A percentile compares a stretch with the other conserved stretches of the same genome.
Evolutionary conservation across 2,113 vertebrate genomes (phyloP).

Genomic region (Struthidea cinerea): DNA sequence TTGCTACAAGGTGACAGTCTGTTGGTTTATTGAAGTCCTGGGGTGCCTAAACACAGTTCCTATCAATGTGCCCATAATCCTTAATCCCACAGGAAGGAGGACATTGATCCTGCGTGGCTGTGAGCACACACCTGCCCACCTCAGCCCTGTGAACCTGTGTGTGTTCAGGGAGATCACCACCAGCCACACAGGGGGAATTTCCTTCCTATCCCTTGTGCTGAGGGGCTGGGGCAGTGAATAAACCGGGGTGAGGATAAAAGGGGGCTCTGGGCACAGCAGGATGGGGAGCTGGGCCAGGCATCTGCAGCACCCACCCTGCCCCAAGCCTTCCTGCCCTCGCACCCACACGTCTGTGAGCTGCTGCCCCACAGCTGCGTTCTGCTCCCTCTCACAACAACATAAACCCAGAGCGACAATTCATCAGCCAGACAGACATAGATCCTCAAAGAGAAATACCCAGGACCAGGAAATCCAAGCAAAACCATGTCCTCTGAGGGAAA

Average conservation of each 20-base stretch:
- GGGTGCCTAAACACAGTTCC: neutral
- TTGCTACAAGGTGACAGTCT: neutral
- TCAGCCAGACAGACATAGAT: neutral
- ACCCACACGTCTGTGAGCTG: neutral
- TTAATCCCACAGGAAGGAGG: neutral
- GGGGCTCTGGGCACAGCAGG: neutral
- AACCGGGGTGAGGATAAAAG: neutral
- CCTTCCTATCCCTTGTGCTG: neutral
- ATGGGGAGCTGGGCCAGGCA: neutral
- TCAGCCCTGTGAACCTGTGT: neutral
- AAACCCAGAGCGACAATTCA: neutral
- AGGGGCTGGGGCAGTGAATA: neutral
- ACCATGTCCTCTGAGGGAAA: rapidly evolving
- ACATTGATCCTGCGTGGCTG: rapidly evolving
- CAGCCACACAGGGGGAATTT: neutral
- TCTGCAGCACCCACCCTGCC: neutral
- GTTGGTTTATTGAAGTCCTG: neutral
- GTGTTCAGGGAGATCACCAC: neutral
- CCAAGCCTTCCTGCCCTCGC: rapidly evolving
- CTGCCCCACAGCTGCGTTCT: neutral
- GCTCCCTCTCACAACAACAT: neutral
- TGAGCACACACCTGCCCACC: neutral
- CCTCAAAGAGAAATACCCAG: neutral
- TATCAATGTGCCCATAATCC: neutral
- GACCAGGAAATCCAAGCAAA: neutral